Conservation (phyloP, 2,888 invertebrate genomes). For the Chrysolina americana region DNA sequence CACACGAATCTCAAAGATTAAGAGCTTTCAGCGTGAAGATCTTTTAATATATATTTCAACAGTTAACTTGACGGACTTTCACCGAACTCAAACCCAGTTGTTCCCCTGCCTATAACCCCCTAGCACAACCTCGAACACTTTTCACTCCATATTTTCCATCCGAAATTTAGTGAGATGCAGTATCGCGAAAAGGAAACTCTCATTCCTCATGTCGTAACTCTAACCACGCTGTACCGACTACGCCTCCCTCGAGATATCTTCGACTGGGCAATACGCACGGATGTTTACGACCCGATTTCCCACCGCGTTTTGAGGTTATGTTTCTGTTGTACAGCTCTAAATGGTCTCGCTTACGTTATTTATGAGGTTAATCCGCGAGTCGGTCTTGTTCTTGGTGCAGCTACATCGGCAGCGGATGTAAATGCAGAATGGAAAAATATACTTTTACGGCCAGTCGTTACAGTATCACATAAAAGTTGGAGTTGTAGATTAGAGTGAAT, state of each 20-base stretch:
- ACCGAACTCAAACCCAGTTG: too few relatives aligned
- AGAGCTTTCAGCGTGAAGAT: too few relatives aligned
- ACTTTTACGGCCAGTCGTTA: background rate
- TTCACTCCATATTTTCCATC: background rate
- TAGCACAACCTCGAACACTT: background rate
- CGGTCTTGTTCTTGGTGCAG: slow-evolving; percentile 15
- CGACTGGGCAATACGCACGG: slow-evolving; percentile 53
- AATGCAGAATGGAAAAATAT: background rate
- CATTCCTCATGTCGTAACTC: slow-evolving; percentile 22
- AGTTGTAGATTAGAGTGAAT: too few relatives aligned
- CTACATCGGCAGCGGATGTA: background rate
- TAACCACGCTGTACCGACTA: slow-evolving; percentile 27
- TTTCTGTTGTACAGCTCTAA: slow-evolving; percentile 54
- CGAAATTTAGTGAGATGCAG: background rate
- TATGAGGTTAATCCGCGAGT: slow-evolving; percentile 46
- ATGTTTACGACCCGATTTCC: slow-evolving; percentile 57
- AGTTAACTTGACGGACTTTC: too few relatives aligned
- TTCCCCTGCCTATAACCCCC: background rate
- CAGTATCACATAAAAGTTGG: too few relatives aligned
- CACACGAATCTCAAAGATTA: too few relatives aligned
- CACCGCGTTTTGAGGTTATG: slow-evolving; percentile 57
- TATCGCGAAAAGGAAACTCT: slow-evolving; percentile 6
- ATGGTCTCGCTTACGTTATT: slow-evolving; percentile 53
- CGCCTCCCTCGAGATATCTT: slow-evolving; percentile 47
- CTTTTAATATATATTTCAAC: too few relatives aligned